A percentile compares a stretch with the other conserved stretches of the same genome.
These are phyloP conservation scores for Micrastur ruficollis DNA, from an alignment of 2,797 vertebrate species.

Conservation along the genomic window DNA sequence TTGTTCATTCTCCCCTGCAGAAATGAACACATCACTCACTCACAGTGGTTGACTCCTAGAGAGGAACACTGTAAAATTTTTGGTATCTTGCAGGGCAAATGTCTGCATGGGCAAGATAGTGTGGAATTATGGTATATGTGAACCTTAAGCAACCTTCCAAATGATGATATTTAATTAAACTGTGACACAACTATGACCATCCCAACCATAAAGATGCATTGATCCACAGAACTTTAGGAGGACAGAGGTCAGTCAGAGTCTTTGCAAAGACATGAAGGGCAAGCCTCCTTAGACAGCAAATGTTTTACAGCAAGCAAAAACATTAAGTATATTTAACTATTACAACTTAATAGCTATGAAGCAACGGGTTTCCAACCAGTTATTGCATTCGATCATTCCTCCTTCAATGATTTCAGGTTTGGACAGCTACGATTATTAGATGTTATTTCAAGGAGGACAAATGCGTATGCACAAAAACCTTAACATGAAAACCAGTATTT, in stretches of 20 bases:
- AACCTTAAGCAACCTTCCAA: conserved; percentile 38
- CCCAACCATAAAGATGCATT: conserved; percentile 39
- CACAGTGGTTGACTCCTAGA: neutral
- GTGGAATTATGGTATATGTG: conserved; percentile 63
- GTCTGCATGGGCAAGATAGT: conserved; percentile 68
- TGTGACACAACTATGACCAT: conserved; percentile 32
- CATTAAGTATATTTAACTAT: neutral
- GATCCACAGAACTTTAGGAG: neutral
- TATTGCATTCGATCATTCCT: neutral
- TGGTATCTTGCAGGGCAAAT: conserved; percentile 18
- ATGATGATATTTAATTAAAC: conserved; percentile 63
- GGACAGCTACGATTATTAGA: neutral
- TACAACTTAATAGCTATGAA: neutral
- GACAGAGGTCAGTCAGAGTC: neutral
- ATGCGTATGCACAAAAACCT: neutral
- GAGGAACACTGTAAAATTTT: conserved; percentile 11
- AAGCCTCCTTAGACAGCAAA: neutral
- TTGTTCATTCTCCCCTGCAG: conserved; percentile 30
- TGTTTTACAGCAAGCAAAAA: neutral
- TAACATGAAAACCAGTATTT: neutral
- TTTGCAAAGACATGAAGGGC: neutral
- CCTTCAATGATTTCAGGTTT: neutral
- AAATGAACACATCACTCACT: conserved; percentile 52
- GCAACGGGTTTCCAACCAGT: neutral
- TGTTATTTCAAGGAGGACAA: neutral